phyloP scores from a whole-genome alignment of 1,140 invertebrate genomes.

The Agrilus planipennis region DNA sequence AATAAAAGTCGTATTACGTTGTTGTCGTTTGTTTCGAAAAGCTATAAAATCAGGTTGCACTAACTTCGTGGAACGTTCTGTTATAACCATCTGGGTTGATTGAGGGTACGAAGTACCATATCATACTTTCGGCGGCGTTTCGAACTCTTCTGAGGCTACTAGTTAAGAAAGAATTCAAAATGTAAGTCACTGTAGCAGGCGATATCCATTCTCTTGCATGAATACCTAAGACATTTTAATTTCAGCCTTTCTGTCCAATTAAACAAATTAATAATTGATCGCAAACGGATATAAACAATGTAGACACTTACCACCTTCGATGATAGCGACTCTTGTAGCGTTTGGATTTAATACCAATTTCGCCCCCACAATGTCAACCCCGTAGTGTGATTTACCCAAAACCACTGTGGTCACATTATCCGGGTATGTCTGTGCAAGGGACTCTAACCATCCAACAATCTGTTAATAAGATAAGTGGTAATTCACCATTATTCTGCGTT shows the following conservation, averaged over 20 bases:
- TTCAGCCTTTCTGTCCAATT: constrained; percentile 46
- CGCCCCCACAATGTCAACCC: constrained; percentile 47
- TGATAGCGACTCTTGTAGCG: too few relatives aligned
- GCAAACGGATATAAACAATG: constrained; percentile 36
- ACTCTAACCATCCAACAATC: constrained; percentile 38
- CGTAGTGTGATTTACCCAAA: constrained; percentile 45
- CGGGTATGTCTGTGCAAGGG: constrained; percentile 35
- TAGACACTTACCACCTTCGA: constrained; percentile 40
- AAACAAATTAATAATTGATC: constrained; percentile 36
- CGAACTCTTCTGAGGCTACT: constrained; percentile 36
- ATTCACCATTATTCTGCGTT: too few relatives aligned
- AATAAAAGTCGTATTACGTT: too few relatives aligned
- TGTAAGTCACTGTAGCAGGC: constrained; percentile 54
- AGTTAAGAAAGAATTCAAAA: constrained; percentile 49
- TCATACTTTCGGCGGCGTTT: constrained; percentile 41
- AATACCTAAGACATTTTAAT: constrained; percentile 47
- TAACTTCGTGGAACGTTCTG: too few relatives aligned
- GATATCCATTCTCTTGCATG: too few relatives aligned
- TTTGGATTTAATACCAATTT: constrained; percentile 45
- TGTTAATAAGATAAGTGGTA: constrained; percentile 17
- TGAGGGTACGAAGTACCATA: constrained; percentile 60
- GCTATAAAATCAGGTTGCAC: too few relatives aligned
- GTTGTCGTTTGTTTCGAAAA: too few relatives aligned
- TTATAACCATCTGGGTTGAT: constrained; percentile 71
- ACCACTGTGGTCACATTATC: constrained; percentile 38